These are phyloP conservation scores for Quiscalus mexicanus DNA, from an alignment of 2,113 vertebrate genomes.

Conservation along the genomic window DNA sequence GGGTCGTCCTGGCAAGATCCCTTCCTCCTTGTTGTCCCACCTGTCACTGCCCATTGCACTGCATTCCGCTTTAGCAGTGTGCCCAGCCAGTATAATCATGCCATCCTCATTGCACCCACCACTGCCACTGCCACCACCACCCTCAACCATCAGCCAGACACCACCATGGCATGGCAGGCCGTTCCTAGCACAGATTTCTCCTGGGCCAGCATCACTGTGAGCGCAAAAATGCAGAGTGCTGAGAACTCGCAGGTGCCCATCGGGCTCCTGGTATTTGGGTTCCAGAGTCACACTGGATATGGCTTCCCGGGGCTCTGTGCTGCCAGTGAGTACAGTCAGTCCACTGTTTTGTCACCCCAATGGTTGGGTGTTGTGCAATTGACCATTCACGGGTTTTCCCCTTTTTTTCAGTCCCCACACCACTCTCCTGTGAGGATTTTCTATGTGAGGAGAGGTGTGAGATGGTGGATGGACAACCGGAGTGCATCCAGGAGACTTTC, in stretches of 20 bases:
- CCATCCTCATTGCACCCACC: conserved; percentile 50
- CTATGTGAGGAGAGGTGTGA: not conserved
- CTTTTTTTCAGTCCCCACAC: not conserved
- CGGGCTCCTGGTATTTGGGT: conserved; percentile 72
- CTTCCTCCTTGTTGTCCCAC: not conserved
- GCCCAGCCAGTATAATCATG: conserved; percentile 29
- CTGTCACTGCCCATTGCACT: conserved; percentile 31
- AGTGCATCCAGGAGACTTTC: not conserved
- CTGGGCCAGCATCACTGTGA: conserved; percentile 57
- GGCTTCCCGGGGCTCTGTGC: conserved; percentile 55
- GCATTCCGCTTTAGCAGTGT: conserved; percentile 59
- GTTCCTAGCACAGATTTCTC: conserved; percentile 69
- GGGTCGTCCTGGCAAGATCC: conserved; percentile 32
- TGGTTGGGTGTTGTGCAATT: not conserved
- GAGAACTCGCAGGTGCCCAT: conserved; percentile 4
- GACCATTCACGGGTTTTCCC: not conserved
- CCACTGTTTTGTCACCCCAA: accelerated
- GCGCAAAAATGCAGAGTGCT: accelerated
- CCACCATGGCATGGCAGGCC: conserved; percentile 20
- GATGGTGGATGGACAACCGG: not conserved
- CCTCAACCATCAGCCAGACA: not conserved
- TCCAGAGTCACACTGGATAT: conserved; percentile 40
- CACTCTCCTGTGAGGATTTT: not conserved
- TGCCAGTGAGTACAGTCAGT: not conserved
- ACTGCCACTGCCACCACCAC: not conserved